These are phyloP conservation scores for Cassiopea andromeda DNA, from an alignment of 30 jellyfish, hydroid and myxozoan species.

Conservation along the genomic window DNA sequence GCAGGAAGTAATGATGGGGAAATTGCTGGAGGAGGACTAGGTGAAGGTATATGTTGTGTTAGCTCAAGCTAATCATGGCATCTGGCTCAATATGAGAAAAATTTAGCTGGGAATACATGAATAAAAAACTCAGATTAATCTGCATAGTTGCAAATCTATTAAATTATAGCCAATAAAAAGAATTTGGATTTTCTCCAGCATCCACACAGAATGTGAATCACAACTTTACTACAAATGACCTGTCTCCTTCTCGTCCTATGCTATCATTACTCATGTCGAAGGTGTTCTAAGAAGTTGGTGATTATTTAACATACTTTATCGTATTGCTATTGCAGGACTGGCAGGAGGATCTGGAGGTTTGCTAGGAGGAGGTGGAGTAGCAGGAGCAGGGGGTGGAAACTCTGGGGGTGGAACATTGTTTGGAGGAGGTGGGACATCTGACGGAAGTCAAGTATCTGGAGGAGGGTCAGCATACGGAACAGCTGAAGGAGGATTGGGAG, in stretches of 20 bases:
- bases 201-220: no score
- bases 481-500: conserved; percentile 39
- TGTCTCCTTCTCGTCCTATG: no score
- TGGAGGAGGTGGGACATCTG: conserved; percentile 23
- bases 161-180: no score
- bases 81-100: no score
- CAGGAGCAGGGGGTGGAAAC: conserved; percentile 47
- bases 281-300: no score
- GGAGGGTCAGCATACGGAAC: conserved; percentile 36
- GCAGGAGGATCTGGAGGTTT: conserved; percentile 46
- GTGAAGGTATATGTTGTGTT: background rate
- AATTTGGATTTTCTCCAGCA: no score
- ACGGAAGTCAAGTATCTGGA: conserved; percentile 18
- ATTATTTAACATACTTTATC: background rate
- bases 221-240: no score
- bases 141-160: no score
- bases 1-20: conserved; percentile 9
- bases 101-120: no score
- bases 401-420: conserved; percentile 34
- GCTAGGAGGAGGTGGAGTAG: conserved; percentile 47
- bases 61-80: no score
- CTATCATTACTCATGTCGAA: no score
- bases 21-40: background rate
- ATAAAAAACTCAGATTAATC: no score
- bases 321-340: background rate